A percentile compares a stretch with the other conserved stretches of the same genome.
These are phyloP conservation scores for Aurelia sp. DNA, from an alignment of 30 jellyfish, hydroid and myxozoan genomes.

Conservation along the genomic window DNA sequence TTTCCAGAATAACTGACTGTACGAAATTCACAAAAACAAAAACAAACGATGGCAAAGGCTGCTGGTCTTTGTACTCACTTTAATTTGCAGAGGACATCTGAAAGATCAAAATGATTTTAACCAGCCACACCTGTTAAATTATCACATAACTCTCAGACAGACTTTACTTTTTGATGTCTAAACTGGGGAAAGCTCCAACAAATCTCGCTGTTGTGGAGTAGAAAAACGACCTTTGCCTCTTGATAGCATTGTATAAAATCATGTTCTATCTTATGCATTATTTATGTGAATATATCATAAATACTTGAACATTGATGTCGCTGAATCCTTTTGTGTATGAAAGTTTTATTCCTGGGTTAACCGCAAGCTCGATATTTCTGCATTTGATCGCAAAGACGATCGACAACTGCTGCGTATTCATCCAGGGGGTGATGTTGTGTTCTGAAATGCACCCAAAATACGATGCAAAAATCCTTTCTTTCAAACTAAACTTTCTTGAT, in stretches of 20 bases:
- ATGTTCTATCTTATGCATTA: conserved; percentile 25
- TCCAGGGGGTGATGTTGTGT: conserved; percentile 32
- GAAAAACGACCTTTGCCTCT: conserved; percentile 38
- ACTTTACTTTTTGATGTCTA: too few species aligned
- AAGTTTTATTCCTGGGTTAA: conserved; percentile 63
- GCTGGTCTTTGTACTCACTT: too few species aligned
- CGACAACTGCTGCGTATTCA: conserved; percentile 37
- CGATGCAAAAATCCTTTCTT: neutral
- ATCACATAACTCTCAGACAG: neutral
- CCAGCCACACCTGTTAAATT: neutral
- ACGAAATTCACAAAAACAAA: too few species aligned
- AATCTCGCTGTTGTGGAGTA: too few species aligned
- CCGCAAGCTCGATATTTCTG: conserved; percentile 54
- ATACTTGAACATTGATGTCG: conserved; percentile 67
- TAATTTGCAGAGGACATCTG: too few species aligned
- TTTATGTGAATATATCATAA: conserved; percentile 31
- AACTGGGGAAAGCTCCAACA: too few species aligned
- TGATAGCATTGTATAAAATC: conserved; percentile 49
- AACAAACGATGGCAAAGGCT: too few species aligned
- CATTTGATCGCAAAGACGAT: conserved; percentile 55
- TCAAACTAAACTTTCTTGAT: too few species aligned
- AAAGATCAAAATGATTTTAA: too few species aligned
- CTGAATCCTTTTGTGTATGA: conserved; percentile 61
- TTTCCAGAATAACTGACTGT: too few species aligned
- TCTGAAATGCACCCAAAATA: neutral